A percentile compares a stretch with the other conserved stretches of the same genome.
Conservation (phyloP, 2,797 vertebrate genomes). For the Micromesistius poutassou region DNA sequence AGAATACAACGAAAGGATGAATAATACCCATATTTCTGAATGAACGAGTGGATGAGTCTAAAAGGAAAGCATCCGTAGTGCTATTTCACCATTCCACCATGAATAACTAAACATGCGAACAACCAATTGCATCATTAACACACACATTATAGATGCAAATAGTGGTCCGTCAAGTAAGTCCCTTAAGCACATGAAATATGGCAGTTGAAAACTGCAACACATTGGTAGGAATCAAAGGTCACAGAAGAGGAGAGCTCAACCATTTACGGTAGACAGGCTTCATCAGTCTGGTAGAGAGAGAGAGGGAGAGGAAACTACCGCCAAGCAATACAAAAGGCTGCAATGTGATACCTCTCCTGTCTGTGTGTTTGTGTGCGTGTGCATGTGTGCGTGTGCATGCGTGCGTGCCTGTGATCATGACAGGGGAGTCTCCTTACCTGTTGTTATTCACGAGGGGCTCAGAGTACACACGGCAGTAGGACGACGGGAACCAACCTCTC, state of each 20-base stretch:
- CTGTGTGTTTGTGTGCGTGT: conserved; percentile 26
- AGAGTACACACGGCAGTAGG: conserved; percentile 79
- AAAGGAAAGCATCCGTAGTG: neutral
- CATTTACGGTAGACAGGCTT: neutral
- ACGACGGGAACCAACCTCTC: conserved; percentile 97
- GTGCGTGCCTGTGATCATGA: conserved; percentile 28
- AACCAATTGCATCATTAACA: too few relatives aligned
- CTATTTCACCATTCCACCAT: neutral
- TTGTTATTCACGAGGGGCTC: conserved; percentile 82
- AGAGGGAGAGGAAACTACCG: neutral
- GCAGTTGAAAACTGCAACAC: neutral
- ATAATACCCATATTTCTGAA: neutral
- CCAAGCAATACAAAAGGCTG: neutral
- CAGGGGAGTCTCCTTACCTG: conserved; percentile 73
- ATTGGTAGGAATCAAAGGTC: neutral
- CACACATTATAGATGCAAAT: neutral
- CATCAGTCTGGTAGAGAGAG: neutral
- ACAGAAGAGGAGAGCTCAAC: neutral
- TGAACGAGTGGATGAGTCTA: neutral
- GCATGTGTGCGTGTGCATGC: conserved; percentile 1
- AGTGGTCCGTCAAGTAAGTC: neutral
- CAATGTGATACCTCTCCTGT: neutral
- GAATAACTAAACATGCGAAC: too few relatives aligned
- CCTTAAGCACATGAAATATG: neutral
- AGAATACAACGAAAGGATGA: neutral